These are phyloP conservation scores for Mimumesa dahlbomi DNA, from an alignment of 2,888 invertebrate species.

Conservation along the genomic window DNA sequence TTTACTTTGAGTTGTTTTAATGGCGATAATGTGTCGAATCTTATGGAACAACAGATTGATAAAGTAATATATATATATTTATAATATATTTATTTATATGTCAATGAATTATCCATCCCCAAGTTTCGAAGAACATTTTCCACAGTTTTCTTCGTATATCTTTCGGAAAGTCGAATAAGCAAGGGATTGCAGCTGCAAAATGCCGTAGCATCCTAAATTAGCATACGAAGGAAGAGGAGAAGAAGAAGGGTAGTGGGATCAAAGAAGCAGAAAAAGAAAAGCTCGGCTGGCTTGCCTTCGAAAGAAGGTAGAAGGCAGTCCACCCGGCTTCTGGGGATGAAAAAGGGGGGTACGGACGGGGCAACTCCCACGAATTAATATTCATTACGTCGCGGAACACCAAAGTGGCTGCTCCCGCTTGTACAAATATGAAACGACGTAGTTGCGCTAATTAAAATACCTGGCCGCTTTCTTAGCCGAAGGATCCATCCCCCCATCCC, in stretches of 20 bases:
- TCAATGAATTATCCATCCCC: too few relatives aligned
- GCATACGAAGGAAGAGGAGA: conserved; percentile 24
- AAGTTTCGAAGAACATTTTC: too few relatives aligned
- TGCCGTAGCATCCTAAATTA: conserved; percentile 51
- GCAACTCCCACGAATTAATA: conserved; percentile 71
- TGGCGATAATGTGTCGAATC: too few relatives aligned
- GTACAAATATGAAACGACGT: conserved; percentile 72
- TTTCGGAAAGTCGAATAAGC: not conserved
- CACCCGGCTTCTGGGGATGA: conserved; percentile 24
- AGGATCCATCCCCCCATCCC: conserved; percentile 31
- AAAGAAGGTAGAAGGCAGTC: conserved; percentile 26
- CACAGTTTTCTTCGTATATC: too few relatives aligned
- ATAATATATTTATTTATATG: too few relatives aligned
- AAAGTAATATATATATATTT: too few relatives aligned
- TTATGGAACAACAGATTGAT: too few relatives aligned
- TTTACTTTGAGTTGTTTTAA: too few relatives aligned
- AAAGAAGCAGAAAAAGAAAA: conserved; percentile 47
- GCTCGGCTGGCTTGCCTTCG: conserved; percentile 26
- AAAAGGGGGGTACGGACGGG: conserved; percentile 29
- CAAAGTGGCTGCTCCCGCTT: conserved; percentile 58
- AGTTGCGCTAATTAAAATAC: conserved; percentile 77
- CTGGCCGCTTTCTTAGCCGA: conserved; percentile 61
- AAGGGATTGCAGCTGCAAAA: conserved; percentile 31
- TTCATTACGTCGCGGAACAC: conserved; percentile 71
- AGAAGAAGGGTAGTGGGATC: not conserved